A percentile compares a stretch with the other conserved stretches of the same genome.
These are phyloP conservation scores for Campylorhamphus procurvoides DNA, from an alignment of 2,113 vertebrate species.

Conservation along the genomic window DNA sequence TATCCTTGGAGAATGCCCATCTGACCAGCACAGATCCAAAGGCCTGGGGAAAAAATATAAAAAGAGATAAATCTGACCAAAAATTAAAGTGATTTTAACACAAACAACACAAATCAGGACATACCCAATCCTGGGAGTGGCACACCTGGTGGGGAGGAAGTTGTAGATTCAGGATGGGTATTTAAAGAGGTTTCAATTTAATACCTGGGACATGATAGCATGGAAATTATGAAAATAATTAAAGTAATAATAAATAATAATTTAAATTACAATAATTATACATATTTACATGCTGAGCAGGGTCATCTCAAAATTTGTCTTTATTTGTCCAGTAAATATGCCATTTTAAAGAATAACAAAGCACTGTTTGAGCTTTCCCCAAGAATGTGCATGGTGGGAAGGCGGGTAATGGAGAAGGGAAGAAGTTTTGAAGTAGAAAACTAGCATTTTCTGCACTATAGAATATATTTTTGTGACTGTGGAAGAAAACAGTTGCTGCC, in stretches of 20 bases:
- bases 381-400: not conserved
- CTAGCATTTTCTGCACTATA: not conserved
- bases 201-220: not conserved
- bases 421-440: not conserved
- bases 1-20: not conserved
- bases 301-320: not conserved
- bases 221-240: not conserved
- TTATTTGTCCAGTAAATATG: not conserved
- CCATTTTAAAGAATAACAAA: not conserved
- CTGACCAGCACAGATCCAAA: not conserved
- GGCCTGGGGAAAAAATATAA: not conserved
- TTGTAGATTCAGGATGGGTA: not conserved
- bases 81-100: not conserved
- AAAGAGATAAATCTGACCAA: not conserved
- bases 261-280: not conserved
- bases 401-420: not conserved
- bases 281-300: not conserved
- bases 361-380: not conserved
- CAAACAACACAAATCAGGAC: not conserved
- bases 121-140: not conserved
- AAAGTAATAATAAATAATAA: not conserved
- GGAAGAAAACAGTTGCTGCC: not conserved
- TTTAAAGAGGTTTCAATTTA: not conserved
- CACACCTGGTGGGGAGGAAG: accelerated
- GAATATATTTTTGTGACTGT: not conserved